phyloP scores from a whole-genome alignment of 2,888 invertebrate genomes.

The Rhodophaea formosa region DNA sequence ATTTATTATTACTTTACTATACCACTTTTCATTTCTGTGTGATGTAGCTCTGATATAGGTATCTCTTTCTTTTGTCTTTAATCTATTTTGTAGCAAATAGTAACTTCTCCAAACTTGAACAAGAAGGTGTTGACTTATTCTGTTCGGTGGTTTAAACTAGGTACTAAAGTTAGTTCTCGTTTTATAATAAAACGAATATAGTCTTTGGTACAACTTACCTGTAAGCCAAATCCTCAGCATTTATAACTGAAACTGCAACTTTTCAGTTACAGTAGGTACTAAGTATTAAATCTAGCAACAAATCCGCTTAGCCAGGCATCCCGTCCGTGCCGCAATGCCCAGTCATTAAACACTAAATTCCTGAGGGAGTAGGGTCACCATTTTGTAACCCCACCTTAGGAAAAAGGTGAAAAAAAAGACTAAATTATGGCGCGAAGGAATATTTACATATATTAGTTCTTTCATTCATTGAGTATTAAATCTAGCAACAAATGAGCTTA shows the following conservation, averaged over 20 bases:
- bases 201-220: not conserved
- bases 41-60: no score
- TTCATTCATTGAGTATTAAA: slow-evolving; percentile 36
- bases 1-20: no score
- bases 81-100: no score
- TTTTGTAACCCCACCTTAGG: not conserved
- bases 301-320: slow-evolving; percentile 55
- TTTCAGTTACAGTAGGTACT: slow-evolving; percentile 23
- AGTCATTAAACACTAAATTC: slow-evolving; percentile 69
- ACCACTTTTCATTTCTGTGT: no score
- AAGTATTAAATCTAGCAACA: slow-evolving; percentile 37
- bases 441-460: no score
- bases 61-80: no score
- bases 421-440: no score
- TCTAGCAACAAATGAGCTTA: slow-evolving; percentile 50
- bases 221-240: not conserved
- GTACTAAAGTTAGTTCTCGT: no score
- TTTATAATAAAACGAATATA: no score
- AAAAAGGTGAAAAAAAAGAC: not conserved
- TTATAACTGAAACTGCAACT: not conserved
- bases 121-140: no score
- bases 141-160: no score
- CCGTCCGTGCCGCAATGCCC: slow-evolving; percentile 47
- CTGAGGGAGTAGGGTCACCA: slow-evolving; percentile 39
- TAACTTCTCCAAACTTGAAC: no score